phyloP scores from a whole-genome alignment of 2,888 invertebrate species.

The Mongoloraphidia duomilia region DNA sequence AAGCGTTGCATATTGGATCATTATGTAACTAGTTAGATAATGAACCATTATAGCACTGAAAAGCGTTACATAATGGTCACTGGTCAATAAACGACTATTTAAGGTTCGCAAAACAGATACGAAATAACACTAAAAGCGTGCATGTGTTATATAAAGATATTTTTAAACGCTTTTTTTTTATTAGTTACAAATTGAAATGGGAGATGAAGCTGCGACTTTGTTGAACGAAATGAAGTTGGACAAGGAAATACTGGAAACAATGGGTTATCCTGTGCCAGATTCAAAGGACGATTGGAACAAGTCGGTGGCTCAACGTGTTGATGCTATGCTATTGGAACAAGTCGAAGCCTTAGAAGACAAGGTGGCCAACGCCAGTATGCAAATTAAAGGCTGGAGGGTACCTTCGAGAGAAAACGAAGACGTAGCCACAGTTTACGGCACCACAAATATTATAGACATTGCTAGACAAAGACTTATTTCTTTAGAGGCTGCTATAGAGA shows the following conservation, averaged over 20 bases:
- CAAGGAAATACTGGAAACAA: conserved; percentile 23
- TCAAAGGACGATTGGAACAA: conserved; percentile 40
- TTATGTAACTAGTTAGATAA: no score
- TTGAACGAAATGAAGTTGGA: conserved; percentile 28
- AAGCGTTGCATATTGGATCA: no score
- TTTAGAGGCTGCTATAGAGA: conserved; percentile 81
- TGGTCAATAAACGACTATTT: no score
- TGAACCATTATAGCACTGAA: no score
- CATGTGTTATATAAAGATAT: not conserved
- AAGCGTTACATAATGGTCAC: no score
- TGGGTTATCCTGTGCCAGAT: conserved; percentile 36
- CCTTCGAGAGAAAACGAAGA: conserved; percentile 45
- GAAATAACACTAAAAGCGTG: no score
- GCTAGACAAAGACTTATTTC: conserved; percentile 60
- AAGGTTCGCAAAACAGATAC: no score
- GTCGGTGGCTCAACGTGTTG: conserved; percentile 64
- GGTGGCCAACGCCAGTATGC: conserved; percentile 77
- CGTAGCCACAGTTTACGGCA: conserved; percentile 22
- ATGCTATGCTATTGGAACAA: conserved; percentile 63
- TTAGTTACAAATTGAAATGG: conserved; percentile 46
- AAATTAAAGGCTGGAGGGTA: conserved; percentile 77
- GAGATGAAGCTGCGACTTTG: conserved; percentile 40
- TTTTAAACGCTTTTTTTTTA: conserved; percentile 1
- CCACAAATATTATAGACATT: conserved; percentile 40
- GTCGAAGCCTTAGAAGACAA: conserved; percentile 82